A percentile compares a stretch with the other conserved stretches of the same genome.
Conservation (phyloP, 2,113 vertebrate species). For the Amia ocellicauda region DNA sequence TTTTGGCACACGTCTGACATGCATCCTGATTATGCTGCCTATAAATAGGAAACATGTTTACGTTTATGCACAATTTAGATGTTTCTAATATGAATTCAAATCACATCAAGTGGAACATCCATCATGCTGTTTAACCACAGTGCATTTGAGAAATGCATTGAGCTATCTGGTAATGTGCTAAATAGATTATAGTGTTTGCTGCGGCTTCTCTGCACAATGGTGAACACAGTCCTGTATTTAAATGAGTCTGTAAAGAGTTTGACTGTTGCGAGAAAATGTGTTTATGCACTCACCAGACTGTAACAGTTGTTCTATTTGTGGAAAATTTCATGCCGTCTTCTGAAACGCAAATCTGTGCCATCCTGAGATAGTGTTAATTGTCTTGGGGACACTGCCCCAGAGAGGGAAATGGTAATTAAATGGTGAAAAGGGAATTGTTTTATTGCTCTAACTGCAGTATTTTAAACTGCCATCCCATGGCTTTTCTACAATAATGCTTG, state of each 20-base stretch:
- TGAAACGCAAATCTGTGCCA: background rate
- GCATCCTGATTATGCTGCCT: background rate
- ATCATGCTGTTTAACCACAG: background rate
- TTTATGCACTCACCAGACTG: background rate
- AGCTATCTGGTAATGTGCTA: constrained; percentile 1
- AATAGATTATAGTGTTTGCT: constrained; percentile 23
- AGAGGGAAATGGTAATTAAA: background rate
- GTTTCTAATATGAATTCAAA: background rate
- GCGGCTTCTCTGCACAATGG: constrained; percentile 16
- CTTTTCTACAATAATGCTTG: constrained; percentile 23
- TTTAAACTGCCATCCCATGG: constrained; percentile 29
- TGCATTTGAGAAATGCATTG: background rate
- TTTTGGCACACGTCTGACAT: background rate
- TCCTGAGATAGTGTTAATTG: background rate
- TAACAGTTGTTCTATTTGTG: background rate
- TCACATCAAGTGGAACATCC: constrained; percentile 5
- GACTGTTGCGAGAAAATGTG: background rate
- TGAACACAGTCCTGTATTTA: background rate
- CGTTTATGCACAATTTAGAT: constrained; percentile 6
- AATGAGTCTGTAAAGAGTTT: background rate
- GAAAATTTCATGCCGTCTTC: background rate
- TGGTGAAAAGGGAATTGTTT: background rate
- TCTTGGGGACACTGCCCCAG: background rate
- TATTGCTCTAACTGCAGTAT: constrained; percentile 18
- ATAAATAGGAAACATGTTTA: background rate